Evolutionary conservation across 2,888 invertebrate species (phyloP).

Genomic region (Leucophora obtusa): DNA sequence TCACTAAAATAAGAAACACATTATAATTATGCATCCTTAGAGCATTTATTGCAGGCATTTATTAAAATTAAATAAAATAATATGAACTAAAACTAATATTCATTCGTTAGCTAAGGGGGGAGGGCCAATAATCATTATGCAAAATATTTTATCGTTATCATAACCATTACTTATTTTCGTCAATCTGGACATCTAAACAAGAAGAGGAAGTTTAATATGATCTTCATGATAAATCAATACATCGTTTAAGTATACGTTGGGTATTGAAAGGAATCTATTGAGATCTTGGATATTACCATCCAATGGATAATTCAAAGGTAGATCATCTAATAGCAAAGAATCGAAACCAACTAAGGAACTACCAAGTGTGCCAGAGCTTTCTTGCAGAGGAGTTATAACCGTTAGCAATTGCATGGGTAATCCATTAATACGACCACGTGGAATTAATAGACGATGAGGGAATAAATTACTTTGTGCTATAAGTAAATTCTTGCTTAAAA

Average conservation of each 20-base stretch:
- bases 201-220: slow-evolving; percentile 39
- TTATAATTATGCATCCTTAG: slow-evolving; percentile 43
- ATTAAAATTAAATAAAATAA: slow-evolving; percentile 36
- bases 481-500: slow-evolving; percentile 73
- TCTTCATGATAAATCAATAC: slow-evolving; percentile 72
- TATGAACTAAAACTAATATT: slow-evolving; percentile 14
- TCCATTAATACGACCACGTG: slow-evolving; percentile 82
- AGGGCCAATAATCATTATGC: neutral
- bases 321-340: slow-evolving; percentile 65
- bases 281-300: slow-evolving; percentile 69
- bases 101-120: neutral
- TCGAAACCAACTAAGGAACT: slow-evolving; percentile 1
- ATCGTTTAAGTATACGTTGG: slow-evolving; percentile 70
- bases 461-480: slow-evolving; percentile 79
- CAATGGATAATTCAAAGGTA: slow-evolving; percentile 71
- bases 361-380: neutral
- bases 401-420: slow-evolving; percentile 82
- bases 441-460: slow-evolving; percentile 83
- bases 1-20: neutral
- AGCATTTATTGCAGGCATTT: slow-evolving; percentile 57
- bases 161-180: neutral
- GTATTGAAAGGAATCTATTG: slow-evolving; percentile 64
- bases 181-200: neutral
- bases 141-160: too few species aligned
- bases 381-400: slow-evolving; percentile 80